Evolutionary conservation across 1,140 invertebrate species (phyloP).

Genomic region (Proales similis): DNA sequence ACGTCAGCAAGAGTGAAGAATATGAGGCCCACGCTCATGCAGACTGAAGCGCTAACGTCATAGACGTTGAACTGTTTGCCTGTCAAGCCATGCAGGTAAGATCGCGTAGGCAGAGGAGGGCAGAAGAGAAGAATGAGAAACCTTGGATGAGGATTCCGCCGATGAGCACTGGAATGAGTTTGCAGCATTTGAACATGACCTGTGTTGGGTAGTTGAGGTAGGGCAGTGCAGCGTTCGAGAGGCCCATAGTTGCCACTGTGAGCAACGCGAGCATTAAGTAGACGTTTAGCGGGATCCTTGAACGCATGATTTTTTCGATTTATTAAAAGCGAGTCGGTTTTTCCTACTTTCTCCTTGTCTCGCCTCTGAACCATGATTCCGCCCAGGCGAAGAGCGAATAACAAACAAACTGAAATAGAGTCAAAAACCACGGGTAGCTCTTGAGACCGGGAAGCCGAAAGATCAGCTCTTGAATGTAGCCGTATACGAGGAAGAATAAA

Average conservation of each 20-base stretch:
- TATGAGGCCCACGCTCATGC: conserved; percentile 83
- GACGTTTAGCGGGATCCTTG: conserved; percentile 11
- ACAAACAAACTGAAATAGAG: conserved; percentile 78
- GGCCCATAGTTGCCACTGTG: conserved; percentile 68
- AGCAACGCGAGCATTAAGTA: conserved; percentile 8
- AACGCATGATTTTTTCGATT: conserved; percentile 2
- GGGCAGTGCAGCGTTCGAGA: conserved; percentile 86
- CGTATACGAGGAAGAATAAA: conserved; percentile 13
- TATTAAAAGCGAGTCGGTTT: conserved; percentile 37
- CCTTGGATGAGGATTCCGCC: conserved; percentile 83
- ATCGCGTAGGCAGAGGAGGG: neutral
- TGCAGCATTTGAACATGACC: conserved; percentile 67
- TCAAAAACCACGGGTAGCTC: conserved; percentile 83
- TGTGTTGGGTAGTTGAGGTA: conserved; percentile 82
- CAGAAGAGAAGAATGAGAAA: conserved; percentile 29
- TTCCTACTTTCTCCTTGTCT: conserved; percentile 63
- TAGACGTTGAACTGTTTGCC: conserved; percentile 71
- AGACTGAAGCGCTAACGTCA: conserved; percentile 72
- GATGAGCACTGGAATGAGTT: conserved; percentile 84
- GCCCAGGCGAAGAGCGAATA: conserved; percentile 72
- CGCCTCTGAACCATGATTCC: conserved; percentile 63
- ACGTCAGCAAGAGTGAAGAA: conserved; percentile 87
- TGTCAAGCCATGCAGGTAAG: conserved; percentile 41
- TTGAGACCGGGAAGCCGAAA: conserved; percentile 79
- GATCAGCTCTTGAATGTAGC: conserved; percentile 66